Percentiles rank a stretch among this genome's conserved stretches.
These are phyloP conservation scores for Actinia tenebrosa DNA, from an alignment of 64 coral and sea anemone species.

Conservation along the genomic window DNA sequence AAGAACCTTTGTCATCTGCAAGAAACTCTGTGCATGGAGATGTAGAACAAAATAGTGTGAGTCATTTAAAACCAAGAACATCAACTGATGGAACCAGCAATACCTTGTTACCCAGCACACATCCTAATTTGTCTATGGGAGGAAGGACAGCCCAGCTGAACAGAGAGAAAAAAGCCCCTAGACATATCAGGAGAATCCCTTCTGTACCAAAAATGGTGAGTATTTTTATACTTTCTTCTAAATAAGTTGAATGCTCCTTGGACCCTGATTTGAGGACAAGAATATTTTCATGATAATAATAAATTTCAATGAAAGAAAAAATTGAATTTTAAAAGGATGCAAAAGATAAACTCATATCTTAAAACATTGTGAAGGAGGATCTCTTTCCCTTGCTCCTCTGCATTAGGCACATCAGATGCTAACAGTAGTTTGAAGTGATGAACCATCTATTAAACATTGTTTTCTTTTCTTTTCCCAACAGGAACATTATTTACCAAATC, in stretches of 20 bases:
- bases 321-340: too few relatives aligned
- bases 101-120: not conserved
- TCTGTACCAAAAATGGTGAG: conserved; percentile 2
- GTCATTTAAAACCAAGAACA: not conserved
- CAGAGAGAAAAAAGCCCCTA: not conserved
- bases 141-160: not conserved
- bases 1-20: not conserved
- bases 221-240: not conserved
- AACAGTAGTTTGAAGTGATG: not conserved
- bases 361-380: too few relatives aligned
- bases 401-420: too few relatives aligned
- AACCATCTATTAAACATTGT: too few relatives aligned
- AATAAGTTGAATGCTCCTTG: too few relatives aligned
- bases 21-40: not conserved
- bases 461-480: not conserved
- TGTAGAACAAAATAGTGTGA: not conserved
- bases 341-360: too few relatives aligned
- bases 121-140: not conserved
- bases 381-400: too few relatives aligned
- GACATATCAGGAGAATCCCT: not conserved
- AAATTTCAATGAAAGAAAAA: too few relatives aligned
- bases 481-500: conserved; percentile 48
- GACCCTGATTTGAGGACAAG: not conserved
- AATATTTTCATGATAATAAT: not conserved
- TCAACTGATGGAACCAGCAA: not conserved